Conservation (phyloP, 2,888 invertebrate genomes). For the Zelleria hepariella region DNA sequence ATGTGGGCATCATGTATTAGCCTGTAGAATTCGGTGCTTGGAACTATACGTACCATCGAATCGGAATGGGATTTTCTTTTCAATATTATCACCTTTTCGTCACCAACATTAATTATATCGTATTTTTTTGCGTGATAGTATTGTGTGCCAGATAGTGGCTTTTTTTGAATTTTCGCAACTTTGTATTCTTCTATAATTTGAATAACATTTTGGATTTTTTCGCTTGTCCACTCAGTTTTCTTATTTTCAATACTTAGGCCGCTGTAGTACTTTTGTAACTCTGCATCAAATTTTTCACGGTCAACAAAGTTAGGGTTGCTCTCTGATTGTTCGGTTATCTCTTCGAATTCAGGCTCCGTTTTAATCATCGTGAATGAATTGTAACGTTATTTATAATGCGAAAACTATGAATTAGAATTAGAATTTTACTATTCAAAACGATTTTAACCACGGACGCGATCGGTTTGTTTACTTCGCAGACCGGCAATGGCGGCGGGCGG, state of each 20-base stretch:
- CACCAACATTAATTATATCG: conserved; percentile 5
- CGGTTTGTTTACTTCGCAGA: conserved; percentile 8
- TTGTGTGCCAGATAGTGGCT: conserved; percentile 4
- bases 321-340: conserved; percentile 9
- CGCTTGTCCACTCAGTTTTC: conserved; percentile 5
- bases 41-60: conserved; percentile 17
- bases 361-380: conserved; percentile 7
- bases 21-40: conserved; percentile 17
- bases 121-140: conserved; percentile 8
- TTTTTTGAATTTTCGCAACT: conserved; percentile 1
- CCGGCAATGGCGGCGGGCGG: conserved; percentile 10
- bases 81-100: conserved; percentile 7
- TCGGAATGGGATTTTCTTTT: conserved; percentile 9
- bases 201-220: conserved; percentile 5
- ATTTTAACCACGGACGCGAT: conserved; percentile 5
- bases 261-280: conserved; percentile 5
- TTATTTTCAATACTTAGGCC: conserved; percentile 5
- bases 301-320: conserved; percentile 9
- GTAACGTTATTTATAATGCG: neutral
- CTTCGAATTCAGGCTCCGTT: conserved; percentile 8
- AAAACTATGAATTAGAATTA: conserved; percentile 4
- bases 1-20: conserved; percentile 17
- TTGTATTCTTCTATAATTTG: conserved; percentile 3
- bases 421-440: conserved; percentile 4
- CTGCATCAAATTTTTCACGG: neutral